Conservation (phyloP, 1,140 invertebrate genomes). For the Amyelois transitella region DNA sequence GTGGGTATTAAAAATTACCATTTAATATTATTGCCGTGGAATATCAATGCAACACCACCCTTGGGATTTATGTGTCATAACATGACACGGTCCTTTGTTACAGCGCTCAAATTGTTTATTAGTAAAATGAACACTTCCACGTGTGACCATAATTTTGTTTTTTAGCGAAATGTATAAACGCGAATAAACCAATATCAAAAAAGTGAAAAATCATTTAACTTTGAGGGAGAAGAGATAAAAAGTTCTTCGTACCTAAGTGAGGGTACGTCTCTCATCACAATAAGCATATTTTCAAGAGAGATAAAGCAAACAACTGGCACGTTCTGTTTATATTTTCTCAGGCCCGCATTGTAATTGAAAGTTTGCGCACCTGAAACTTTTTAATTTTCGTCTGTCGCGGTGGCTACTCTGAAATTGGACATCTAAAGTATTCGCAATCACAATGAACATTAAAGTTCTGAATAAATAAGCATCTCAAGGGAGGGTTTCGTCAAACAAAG, state of each 20-base stretch:
- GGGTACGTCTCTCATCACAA: too few relatives aligned
- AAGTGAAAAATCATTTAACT: neutral
- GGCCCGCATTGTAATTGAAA: neutral
- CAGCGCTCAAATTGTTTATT: neutral
- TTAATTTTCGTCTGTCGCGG: neutral
- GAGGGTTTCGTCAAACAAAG: slow-evolving; percentile 8
- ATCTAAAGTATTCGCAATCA: slow-evolving; percentile 1
- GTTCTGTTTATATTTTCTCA: neutral
- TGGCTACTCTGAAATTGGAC: neutral
- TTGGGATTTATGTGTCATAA: neutral
- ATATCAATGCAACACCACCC: neutral
- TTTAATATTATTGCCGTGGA: neutral
- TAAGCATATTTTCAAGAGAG: too few relatives aligned
- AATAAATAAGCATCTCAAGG: slow-evolving; percentile 6
- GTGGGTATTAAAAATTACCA: neutral
- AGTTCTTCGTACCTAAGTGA: too few relatives aligned
- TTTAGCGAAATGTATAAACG: too few relatives aligned
- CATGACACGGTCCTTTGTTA: neutral
- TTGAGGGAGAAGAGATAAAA: too few relatives aligned
- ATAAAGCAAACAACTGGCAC: too few relatives aligned
- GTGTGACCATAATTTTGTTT: neutral
- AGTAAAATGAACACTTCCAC: neutral
- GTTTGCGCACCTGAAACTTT: neutral
- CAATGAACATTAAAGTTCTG: slow-evolving; percentile 6
- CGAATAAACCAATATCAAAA: neutral